Percentiles rank a stretch among this genome's conserved stretches.
Evolutionary conservation across 2,888 invertebrate genomes (phyloP).

Genomic region (Pelosia muscerda): DNA sequence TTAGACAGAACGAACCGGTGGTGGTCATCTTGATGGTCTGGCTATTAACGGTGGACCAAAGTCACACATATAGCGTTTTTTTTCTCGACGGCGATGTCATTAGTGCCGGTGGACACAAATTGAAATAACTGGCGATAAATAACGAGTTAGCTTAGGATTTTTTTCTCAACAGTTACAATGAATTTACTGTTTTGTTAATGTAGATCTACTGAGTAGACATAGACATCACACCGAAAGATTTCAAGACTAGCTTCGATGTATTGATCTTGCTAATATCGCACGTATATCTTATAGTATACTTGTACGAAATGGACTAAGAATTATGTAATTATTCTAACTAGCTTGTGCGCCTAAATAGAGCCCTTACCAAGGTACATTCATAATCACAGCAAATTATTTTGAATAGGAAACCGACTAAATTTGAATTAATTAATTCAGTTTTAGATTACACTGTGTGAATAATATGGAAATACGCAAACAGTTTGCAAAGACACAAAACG

Average conservation of each 20-base stretch:
- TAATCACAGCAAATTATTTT: constrained; percentile 59
- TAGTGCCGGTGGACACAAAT: no score
- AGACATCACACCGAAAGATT: no score
- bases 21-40: no score
- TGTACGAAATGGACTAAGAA: neutral
- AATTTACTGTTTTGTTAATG: neutral
- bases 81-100: no score
- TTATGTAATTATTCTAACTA: neutral
- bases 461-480: constrained; percentile 48
- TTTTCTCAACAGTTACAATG: no score
- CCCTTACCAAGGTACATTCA: constrained; percentile 57
- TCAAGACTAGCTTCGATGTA: no score
- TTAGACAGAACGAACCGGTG: no score
- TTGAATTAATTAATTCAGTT: constrained; percentile 58
- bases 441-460: constrained; percentile 51
- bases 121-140: no score
- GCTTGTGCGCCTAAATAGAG: constrained; percentile 25
- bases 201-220: neutral
- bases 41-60: no score
- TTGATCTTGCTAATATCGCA: no score
- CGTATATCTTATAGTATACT: neutral
- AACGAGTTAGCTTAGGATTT: no score
- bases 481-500: constrained; percentile 31
- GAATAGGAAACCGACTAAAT: constrained; percentile 52
- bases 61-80: no score